Evolutionary conservation across 2,888 invertebrate genomes (phyloP).

Genomic region (Lacanobia oleracea): DNA sequence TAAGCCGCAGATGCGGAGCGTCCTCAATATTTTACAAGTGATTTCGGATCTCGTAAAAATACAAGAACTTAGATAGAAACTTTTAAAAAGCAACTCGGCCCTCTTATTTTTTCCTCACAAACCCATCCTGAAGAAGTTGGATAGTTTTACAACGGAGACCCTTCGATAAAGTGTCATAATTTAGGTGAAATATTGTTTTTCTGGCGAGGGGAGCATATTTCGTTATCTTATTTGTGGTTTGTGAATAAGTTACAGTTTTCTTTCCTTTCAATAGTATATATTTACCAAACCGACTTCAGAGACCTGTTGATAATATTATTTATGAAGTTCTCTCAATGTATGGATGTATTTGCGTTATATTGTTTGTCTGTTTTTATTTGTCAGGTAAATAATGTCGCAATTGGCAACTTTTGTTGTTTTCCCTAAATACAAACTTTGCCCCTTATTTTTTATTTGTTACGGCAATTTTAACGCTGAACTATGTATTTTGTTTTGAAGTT

Average conservation of each 20-base stretch:
- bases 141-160: slow-evolving; percentile 86
- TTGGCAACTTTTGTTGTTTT: slow-evolving; percentile 36
- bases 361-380: slow-evolving; percentile 46
- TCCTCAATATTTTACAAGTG: slow-evolving; percentile 83
- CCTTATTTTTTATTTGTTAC: slow-evolving; percentile 19
- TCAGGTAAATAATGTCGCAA: slow-evolving; percentile 49
- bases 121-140: slow-evolving; percentile 81
- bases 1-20: slow-evolving; percentile 75
- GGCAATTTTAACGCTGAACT: slow-evolving; percentile 11
- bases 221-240: slow-evolving; percentile 80
- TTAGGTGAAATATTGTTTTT: slow-evolving; percentile 85
- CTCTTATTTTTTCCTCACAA: slow-evolving; percentile 83
- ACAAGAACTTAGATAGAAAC: slow-evolving; percentile 79
- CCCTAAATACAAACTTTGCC: slow-evolving; percentile 12
- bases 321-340: slow-evolving; percentile 61
- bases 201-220: slow-evolving; percentile 78
- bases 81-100: slow-evolving; percentile 81
- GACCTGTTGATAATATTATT: slow-evolving; percentile 78
- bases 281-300: slow-evolving; percentile 65
- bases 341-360: slow-evolving; percentile 49
- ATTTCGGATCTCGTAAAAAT: slow-evolving; percentile 83
- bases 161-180: slow-evolving; percentile 88
- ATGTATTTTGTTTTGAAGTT: slow-evolving; percentile 14
- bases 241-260: slow-evolving; percentile 74
- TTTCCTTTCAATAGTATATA: slow-evolving; percentile 68